Percentiles rank a stretch among this genome's conserved stretches.
phyloP scores from a whole-genome alignment of 2,113 vertebrate species.

The Regulus satrapa region DNA sequence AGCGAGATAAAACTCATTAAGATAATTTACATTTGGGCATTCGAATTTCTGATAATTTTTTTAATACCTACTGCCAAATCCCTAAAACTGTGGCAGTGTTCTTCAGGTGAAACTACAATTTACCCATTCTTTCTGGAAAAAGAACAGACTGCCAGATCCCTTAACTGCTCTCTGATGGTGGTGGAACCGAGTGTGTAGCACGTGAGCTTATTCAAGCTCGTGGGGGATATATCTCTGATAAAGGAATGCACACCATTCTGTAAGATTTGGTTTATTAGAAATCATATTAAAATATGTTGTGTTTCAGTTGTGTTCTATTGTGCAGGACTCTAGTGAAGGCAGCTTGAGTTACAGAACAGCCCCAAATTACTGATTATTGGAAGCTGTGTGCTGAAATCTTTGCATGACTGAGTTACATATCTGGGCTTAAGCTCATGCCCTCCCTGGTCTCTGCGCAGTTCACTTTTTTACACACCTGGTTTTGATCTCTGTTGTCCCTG shows the following conservation, averaged over 20 bases:
- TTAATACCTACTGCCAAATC: neutral
- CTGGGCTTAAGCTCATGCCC: neutral
- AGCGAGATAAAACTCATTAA: constrained; percentile 40
- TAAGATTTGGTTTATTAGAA: neutral
- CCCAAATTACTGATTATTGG: neutral
- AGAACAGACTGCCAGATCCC: neutral
- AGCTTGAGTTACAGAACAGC: neutral
- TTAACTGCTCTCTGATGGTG: neutral
- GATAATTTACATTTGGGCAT: neutral
- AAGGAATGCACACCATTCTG: neutral
- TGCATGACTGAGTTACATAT: neutral
- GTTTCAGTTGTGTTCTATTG: neutral
- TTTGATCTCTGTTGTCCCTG: neutral
- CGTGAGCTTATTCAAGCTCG: neutral
- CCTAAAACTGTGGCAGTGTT: neutral
- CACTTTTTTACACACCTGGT: neutral
- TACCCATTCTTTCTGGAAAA: neutral
- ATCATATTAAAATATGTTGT: neutral
- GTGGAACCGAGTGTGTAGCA: neutral
- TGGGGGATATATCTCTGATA: neutral
- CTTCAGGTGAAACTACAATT: neutral
- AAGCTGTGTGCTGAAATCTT: neutral
- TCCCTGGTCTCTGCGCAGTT: neutral
- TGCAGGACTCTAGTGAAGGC: neutral
- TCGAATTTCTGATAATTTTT: neutral